phyloP scores from a whole-genome alignment of 2,888 invertebrate genomes.

The Eilema depressum region DNA sequence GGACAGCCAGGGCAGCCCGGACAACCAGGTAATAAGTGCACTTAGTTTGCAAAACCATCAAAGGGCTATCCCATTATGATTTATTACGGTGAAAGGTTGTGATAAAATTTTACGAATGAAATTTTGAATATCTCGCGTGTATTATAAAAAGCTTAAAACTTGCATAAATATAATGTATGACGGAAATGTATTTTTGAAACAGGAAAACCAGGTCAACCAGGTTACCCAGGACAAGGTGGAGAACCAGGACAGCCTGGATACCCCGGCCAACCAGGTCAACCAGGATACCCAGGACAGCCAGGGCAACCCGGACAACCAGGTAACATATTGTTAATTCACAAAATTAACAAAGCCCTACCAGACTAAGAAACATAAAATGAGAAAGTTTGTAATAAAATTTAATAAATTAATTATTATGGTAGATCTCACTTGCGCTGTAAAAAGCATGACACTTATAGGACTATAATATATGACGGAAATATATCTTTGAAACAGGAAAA shows the following conservation, averaged over 20 bases:
- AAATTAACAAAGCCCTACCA: conserved; percentile 21
- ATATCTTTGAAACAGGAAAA: not conserved
- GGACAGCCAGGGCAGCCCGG: conserved; percentile 63
- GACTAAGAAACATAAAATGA: too few relatives aligned
- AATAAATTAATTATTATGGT: too few relatives aligned
- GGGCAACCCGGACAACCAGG: conserved; percentile 21
- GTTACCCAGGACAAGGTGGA: conserved; percentile 16
- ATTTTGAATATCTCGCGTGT: too few relatives aligned
- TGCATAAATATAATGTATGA: too few relatives aligned
- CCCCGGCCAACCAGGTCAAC: conserved; percentile 65
- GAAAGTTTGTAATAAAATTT: not conserved
- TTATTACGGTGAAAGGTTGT: too few relatives aligned
- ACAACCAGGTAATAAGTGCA: conserved; percentile 21
- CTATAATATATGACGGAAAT: too few relatives aligned
- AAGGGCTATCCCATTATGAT: too few relatives aligned
- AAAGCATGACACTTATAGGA: not conserved
- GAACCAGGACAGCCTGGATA: conserved; percentile 43
- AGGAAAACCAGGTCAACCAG: conserved; percentile 8
- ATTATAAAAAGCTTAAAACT: too few relatives aligned
- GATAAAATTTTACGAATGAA: too few relatives aligned
- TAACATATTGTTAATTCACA: too few relatives aligned
- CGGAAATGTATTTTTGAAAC: not conserved
- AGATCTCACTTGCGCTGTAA: too few relatives aligned
- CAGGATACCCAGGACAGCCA: conserved; percentile 46
- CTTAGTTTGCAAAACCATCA: too few relatives aligned